phyloP scores from a whole-genome alignment of 2,113 vertebrate species.

The Illadopsis cleaveri region DNA sequence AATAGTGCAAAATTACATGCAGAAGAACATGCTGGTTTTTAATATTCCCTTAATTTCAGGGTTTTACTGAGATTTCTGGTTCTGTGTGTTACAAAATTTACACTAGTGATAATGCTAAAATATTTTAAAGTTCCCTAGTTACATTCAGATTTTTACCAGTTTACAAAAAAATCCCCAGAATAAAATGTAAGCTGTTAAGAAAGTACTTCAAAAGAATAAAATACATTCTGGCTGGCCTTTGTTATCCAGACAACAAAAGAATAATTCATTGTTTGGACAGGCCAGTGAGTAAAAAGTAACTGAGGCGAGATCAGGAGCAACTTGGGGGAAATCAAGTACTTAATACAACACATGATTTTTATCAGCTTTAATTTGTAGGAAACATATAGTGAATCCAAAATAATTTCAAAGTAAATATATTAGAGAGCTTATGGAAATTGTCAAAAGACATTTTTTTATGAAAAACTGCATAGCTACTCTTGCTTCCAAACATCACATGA shows the following conservation, averaged over 20 bases:
- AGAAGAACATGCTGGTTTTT: neutral
- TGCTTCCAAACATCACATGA: neutral
- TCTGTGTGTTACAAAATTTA: conserved; percentile 1
- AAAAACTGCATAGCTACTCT: neutral
- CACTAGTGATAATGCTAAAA: neutral
- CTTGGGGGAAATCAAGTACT: neutral
- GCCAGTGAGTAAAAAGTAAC: neutral
- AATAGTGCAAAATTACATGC: neutral
- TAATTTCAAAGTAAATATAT: conserved; percentile 11
- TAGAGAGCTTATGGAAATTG: neutral
- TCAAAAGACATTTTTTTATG: neutral
- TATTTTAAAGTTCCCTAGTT: conserved; percentile 4
- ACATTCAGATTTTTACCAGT: neutral
- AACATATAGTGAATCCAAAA: neutral
- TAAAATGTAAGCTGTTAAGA: neutral
- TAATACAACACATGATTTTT: neutral
- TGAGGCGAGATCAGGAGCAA: too few species aligned
- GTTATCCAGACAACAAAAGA: conserved; percentile 14
- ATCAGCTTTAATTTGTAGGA: neutral
- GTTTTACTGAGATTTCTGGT: conserved; percentile 9
- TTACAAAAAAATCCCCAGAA: neutral
- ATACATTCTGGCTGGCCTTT: neutral
- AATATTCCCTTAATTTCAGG: neutral
- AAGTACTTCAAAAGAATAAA: conserved; percentile 55
- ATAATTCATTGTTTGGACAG: conserved; percentile 9